A percentile compares a stretch with the other conserved stretches of the same genome.
phyloP scores from a whole-genome alignment of 2,113 vertebrate genomes.

The Grantiella picta region DNA sequence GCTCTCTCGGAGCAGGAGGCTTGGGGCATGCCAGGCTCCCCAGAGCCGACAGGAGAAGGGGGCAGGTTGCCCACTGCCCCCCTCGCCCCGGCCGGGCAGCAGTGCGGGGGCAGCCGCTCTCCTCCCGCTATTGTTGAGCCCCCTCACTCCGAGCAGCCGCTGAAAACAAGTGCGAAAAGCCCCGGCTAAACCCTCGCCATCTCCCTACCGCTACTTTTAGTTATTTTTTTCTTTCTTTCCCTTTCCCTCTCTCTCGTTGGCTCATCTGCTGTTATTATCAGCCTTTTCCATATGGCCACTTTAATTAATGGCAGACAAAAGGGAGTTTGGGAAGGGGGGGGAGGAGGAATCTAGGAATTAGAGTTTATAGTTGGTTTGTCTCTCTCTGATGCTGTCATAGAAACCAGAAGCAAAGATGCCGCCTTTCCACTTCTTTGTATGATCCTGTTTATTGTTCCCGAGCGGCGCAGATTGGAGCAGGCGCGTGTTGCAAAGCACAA shows the following conservation, averaged over 20 bases:
- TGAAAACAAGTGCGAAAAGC: slow-evolving; percentile 24
- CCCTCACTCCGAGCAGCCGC: not conserved
- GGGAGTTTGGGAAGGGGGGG: not conserved
- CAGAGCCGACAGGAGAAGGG: not conserved
- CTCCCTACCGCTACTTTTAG: slow-evolving; percentile 18
- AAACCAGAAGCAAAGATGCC: slow-evolving; percentile 63
- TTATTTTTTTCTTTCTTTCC: not conserved
- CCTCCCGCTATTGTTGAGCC: not conserved
- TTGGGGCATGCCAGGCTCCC: not conserved
- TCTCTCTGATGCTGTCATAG: slow-evolving; percentile 66
- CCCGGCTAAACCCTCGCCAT: not conserved
- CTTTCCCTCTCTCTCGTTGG: not conserved
- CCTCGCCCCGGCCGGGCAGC: not conserved
- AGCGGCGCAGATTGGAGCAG: slow-evolving; percentile 23
- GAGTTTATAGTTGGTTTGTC: slow-evolving; percentile 67
- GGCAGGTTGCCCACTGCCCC: not conserved
- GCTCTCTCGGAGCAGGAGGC: not conserved
- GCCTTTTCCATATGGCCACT: slow-evolving; percentile 77
- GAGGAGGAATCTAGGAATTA: slow-evolving; percentile 63
- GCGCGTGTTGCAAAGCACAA: not conserved
- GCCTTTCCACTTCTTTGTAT: slow-evolving; percentile 65
- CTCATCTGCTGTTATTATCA: slow-evolving; percentile 68
- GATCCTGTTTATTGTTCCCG: slow-evolving; percentile 54
- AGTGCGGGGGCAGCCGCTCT: not conserved
- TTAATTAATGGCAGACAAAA: slow-evolving; percentile 84